Base-by-base conservation (phyloP, 2,888 invertebrate genomes). In the Crematogaster levior region DNA sequence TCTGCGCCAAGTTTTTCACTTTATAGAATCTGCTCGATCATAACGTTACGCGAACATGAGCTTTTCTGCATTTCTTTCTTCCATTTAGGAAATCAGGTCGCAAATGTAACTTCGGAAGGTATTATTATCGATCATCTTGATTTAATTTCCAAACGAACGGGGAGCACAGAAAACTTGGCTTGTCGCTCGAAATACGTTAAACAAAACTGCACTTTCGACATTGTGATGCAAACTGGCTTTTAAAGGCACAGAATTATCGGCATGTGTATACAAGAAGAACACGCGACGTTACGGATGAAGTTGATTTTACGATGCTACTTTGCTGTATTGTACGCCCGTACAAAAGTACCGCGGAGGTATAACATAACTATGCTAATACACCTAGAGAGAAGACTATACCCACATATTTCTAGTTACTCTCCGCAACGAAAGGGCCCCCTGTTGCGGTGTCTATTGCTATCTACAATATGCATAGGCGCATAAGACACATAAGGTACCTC, bases 391-490 rank as follows among this genome's bases (percentile, higher is more conserved):
- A 63, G 37, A 70, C 68, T 63, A 56, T 80, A 37, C 65, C 56
- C 15, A 60, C 82, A 75, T 72, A 70, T 80, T 81, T 70, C 81
- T 60, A 81, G 60, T 81, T 73, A 74, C 61, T 66, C 83, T 60
- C 40, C 63, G 81, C 72, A 81, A 75, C 53, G 74, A 84, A 84
- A 84, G 81, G n/a, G 74, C 68, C 83, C 72, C 66, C 83, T 51
- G 81, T 84, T 74, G 83, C 74, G 83, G 72, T 81, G 74, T 58
- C 81, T 84, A 84, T 81, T 81, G 48, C 81, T 75, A 68, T 83
- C 56, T 43, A 60, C 74, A 43, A 81, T 63, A 72, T 68, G 72
- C 70, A 56, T 21, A 56, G 30, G 68, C 21, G 77, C 53, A 18
- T 18, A 30, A 58, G 80, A 43, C 40, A 56, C 81, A 43, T 53